Evolutionary conservation across 2,888 invertebrate species (phyloP), one percentile per base, ranked within the genome.

Genomic region (Seira ritae): DNA sequence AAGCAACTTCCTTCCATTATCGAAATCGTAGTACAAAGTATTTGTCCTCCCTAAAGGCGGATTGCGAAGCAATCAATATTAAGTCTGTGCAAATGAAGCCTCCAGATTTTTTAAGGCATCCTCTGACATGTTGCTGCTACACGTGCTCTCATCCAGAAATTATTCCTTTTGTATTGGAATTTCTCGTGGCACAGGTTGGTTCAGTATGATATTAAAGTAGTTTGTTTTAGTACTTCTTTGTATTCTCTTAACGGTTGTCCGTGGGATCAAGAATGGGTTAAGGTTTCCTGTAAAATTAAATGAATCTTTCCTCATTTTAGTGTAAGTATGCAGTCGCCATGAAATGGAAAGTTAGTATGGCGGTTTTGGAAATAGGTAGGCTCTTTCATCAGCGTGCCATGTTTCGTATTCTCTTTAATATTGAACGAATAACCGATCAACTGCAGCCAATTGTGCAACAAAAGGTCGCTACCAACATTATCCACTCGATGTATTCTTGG

Each of bases 391-490:
- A 84, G 24, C 55, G 82, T 15, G 50, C 83, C 0, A 70, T 86
- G 23, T 86, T 86, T 50, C 80, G 86, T 17, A 74, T 84, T 0
- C 62, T 86, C 19, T 84, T 80, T 17, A 84, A 82, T 60, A 66
- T 75, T 37, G 78, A 74, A 42, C 12, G 42, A 10, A 62, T 78
- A 6, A 31, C 22, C 4, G 73, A 62, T 2, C 80, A 80, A 23
- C 15, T 80, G 22, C 74, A 74, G 8, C 69, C 80, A 12, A 74
- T 80, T 65, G 69, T 80, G 2, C 17, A 22, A 1, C 15, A 24
- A 15, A 80, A 65, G 22, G 17, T 23, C 0, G 46, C 10, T 1
- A 4, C 65, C n/a, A 80, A 74, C 10, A 6, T 74, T 23, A 19
- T 80, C 2, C 69, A 74, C 19, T 22, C 17, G 6, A 20, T 80